Conservation (phyloP, 1,140 invertebrate genomes). For the Cyclina sinensis region DNA sequence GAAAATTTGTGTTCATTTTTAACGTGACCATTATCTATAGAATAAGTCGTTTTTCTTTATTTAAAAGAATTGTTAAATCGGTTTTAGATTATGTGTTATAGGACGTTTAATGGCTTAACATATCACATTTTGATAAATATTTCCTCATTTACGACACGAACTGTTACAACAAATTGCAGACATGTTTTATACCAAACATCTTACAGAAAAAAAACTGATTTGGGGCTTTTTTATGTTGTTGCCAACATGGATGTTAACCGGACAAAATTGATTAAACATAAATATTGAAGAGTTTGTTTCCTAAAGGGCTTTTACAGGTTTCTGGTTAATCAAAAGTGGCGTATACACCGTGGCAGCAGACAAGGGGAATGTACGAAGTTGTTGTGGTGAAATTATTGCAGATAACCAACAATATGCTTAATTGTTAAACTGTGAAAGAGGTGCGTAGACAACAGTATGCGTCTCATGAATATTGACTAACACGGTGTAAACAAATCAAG, state of each 20-base stretch:
- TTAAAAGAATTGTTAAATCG: constrained; percentile 31
- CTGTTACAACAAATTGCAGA: constrained; percentile 37
- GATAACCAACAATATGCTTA: constrained; percentile 39
- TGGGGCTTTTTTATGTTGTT: constrained; percentile 16
- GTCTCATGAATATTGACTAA: neutral
- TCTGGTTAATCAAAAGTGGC: constrained; percentile 39
- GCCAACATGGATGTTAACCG: constrained; percentile 35
- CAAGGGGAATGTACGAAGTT: constrained; percentile 33
- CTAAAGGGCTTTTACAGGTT: constrained; percentile 28
- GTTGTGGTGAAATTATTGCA: constrained; percentile 35
- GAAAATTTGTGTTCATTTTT: constrained; percentile 30
- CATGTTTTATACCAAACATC: constrained; percentile 40
- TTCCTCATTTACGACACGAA: constrained; percentile 28
- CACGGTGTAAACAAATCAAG: constrained; percentile 37
- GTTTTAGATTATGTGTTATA: constrained; percentile 36
- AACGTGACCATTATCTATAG: constrained; percentile 40
- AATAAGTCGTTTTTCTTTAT: constrained; percentile 42
- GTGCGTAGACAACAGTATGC: constrained; percentile 30
- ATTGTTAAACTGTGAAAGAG: constrained; percentile 40
- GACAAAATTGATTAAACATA: constrained; percentile 42
- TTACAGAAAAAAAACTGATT: constrained; percentile 31
- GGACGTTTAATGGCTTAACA: constrained; percentile 36
- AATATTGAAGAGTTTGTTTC: constrained; percentile 31
- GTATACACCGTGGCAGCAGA: constrained; percentile 41
- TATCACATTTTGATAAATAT: constrained; percentile 42